Percentiles rank a stretch among this genome's conserved stretches.
phyloP scores from a whole-genome alignment of 2,797 vertebrate species.

The Aulostomus chinensis region DNA sequence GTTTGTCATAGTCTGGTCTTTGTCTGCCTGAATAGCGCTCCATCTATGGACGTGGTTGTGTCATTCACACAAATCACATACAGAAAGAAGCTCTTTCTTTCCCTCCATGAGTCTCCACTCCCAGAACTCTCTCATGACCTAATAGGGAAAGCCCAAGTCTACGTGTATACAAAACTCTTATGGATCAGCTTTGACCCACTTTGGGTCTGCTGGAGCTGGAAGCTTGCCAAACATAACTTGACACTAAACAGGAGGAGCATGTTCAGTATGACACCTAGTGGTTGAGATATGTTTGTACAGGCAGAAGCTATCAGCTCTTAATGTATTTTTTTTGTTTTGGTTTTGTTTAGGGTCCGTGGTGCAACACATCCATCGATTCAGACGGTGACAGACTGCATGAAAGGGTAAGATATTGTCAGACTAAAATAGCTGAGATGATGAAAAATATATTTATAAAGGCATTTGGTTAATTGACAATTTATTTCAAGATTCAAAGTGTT shows the following conservation, averaged over 20 bases:
- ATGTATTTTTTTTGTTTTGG: not conserved
- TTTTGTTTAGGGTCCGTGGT: slow-evolving; percentile 68
- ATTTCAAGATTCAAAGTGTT: no score
- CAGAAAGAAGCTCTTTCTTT: slow-evolving; percentile 57
- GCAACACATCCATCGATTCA: slow-evolving; percentile 69
- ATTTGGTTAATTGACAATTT: no score
- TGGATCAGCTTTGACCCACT: slow-evolving; percentile 74
- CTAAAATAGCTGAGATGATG: no score
- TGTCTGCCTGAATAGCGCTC: slow-evolving; percentile 43
- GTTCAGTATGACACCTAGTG: slow-evolving; percentile 67
- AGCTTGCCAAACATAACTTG: slow-evolving; percentile 35
- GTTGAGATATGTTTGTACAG: slow-evolving; percentile 30
- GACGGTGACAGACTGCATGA: slow-evolving; percentile 75
- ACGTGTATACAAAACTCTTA: slow-evolving; percentile 69
- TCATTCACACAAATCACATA: slow-evolving; percentile 28
- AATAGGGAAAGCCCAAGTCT: slow-evolving; percentile 69
- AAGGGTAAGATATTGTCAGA: slow-evolving; percentile 67
- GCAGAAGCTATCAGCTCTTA: not conserved
- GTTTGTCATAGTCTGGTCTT: slow-evolving; percentile 43
- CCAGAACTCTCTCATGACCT: slow-evolving; percentile 64
- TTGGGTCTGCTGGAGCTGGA: slow-evolving; percentile 52
- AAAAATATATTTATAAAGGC: no score
- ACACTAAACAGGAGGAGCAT: slow-evolving; percentile 10
- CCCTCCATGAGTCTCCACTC: slow-evolving; percentile 42
- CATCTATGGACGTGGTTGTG: slow-evolving; percentile 56